phyloP scores from a whole-genome alignment of 1,140 invertebrate genomes.

The Hycleus phaleratus region DNA sequence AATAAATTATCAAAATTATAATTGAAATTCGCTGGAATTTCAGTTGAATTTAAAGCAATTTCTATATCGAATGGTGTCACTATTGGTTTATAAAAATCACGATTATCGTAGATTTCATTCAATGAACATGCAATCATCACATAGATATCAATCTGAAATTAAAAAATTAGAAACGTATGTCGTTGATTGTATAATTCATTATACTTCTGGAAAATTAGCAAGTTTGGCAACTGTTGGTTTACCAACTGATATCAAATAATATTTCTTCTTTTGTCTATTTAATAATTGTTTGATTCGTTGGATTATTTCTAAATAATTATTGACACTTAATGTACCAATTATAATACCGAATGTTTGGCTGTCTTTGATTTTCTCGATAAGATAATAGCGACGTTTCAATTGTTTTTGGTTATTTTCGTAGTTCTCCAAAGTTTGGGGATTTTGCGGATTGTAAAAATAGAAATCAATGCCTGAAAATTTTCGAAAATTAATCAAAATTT shows the following conservation, averaged over 20 bases:
- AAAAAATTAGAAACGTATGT: conserved; percentile 5
- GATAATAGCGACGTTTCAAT: conserved; percentile 71
- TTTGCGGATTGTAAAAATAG: conserved; percentile 43
- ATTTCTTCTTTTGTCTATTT: conserved; percentile 69
- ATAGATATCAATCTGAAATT: conserved; percentile 77
- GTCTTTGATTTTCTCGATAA: conserved; percentile 85
- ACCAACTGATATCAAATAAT: conserved; percentile 85
- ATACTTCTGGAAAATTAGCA: conserved; percentile 84
- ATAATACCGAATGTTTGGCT: conserved; percentile 79
- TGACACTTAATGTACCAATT: conserved; percentile 77
- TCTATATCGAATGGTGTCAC: conserved; percentile 91
- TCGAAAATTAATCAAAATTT: neutral
- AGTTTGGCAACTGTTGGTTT: conserved; percentile 88
- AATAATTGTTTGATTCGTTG: conserved; percentile 64
- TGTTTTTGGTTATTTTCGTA: conserved; percentile 46
- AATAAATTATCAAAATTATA: conserved; percentile 46
- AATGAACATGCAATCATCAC: conserved; percentile 86
- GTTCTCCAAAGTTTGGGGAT: conserved; percentile 35
- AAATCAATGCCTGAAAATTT: conserved; percentile 42
- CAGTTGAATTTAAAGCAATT: conserved; percentile 65
- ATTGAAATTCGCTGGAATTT: conserved; percentile 22
- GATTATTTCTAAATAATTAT: conserved; percentile 74
- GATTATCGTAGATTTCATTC: conserved; percentile 72
- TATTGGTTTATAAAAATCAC: conserved; percentile 83
- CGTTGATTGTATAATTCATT: conserved; percentile 1